Conservation (phyloP, 2,113 vertebrate species). For the Dascyllus trimaculatus region DNA sequence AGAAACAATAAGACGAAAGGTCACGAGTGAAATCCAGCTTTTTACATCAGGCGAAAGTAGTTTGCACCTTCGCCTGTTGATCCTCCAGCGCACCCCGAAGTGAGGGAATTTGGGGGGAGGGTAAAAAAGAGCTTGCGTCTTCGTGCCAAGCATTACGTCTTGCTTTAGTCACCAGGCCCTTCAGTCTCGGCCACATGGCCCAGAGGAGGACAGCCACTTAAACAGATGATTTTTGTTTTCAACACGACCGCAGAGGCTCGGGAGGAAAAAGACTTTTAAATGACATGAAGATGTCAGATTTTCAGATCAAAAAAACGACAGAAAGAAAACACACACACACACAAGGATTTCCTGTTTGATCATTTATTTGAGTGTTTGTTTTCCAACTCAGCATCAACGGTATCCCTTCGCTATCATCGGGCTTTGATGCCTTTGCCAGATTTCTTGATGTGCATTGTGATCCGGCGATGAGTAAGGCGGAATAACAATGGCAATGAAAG, state of each 20-base stretch:
- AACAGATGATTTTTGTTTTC: conserved; percentile 74
- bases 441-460: conserved; percentile 39
- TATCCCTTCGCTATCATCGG: conserved; percentile 41
- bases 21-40: conserved; percentile 6
- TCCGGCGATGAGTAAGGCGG: conserved; percentile 24
- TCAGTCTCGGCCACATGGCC: conserved; percentile 47
- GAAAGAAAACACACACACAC: conserved; percentile 47
- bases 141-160: conserved; percentile 73
- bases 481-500: conserved; percentile 43
- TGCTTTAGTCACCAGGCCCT: conserved; percentile 58
- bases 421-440: conserved; percentile 63
- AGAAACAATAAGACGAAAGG: conserved; percentile 12
- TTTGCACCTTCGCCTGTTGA: conserved; percentile 51
- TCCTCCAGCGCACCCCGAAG: conserved; percentile 36
- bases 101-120: conserved; percentile 28
- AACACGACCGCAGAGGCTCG: conserved; percentile 51
- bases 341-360: conserved; percentile 61
- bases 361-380: conserved; percentile 63
- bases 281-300: conserved; percentile 53
- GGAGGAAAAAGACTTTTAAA: conserved; percentile 34
- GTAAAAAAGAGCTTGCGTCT: conserved; percentile 45
- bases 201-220: conserved; percentile 52
- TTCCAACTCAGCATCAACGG: conserved; percentile 63
- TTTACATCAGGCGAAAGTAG: conserved; percentile 21
- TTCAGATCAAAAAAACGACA: conserved; percentile 61